Base-by-base conservation (phyloP, 2,113 vertebrate species). In the Centropus unirufus region DNA sequence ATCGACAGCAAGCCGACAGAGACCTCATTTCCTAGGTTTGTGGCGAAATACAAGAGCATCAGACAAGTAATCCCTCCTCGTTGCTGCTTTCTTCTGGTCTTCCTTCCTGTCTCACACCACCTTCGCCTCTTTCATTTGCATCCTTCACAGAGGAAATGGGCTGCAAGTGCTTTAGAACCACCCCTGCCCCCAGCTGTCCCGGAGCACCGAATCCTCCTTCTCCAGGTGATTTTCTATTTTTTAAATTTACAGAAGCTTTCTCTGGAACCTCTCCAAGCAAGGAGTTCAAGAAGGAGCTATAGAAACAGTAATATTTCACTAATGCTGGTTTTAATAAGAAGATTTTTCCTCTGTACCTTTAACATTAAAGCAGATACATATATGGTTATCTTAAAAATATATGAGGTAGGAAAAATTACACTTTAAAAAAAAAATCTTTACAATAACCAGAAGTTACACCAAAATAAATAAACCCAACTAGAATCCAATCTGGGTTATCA, bases 21-120 rank as follows among this genome's bases (percentile, higher is more conserved):
- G 19, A 17, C 16, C 42, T 44, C 29, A 26, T 22, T 42, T 39
- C 12, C 57, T 29, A 5, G 0, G 36, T 12, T 14, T 52, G 5
- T 2, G 34, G 30, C 12, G 26, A 70, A 68, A 44, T 2, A 44
- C 0, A 0, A 68, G 12, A 27, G 27, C 22, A 24, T 1, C 0
- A 2, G 30, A 40, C 30, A 63, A 30, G 49, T 12, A 63, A 55
- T 6, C 16, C 72, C 30, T 79, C 42, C 47, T 54, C 46, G 4
- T 29, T 57, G 26, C 67, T 36, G 9, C 1, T 12, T 58, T 62
- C 30, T 39, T 59, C 21, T 30, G 0, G 0, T n/a, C 26, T 30
- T 51, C 32, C 26, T 30, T 51, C 29, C 34, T 3, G 0, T 40
- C 47, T 47, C 72, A 54, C n/a, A 79, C 0, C 40, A 42, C 24